phyloP scores from a whole-genome alignment of 2,888 invertebrate species.

The Polymixis flavicincta region DNA sequence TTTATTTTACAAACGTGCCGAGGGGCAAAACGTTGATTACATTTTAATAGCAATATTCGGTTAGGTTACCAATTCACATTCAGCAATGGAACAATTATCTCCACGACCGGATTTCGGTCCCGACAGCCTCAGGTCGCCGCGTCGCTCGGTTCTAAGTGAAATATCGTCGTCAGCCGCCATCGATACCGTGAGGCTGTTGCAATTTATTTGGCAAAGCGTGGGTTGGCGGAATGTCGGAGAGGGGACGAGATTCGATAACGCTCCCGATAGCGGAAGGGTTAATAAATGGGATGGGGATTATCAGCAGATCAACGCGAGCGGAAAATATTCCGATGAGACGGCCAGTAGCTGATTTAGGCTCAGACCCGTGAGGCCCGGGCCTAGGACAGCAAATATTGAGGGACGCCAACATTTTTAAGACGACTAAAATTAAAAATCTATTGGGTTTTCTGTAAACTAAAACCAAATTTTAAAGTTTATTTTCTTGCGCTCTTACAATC shows the following conservation, averaged over 20 bases:
- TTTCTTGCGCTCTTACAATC: too few relatives aligned
- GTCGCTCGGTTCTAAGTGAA: slow-evolving; percentile 12
- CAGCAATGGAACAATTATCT: slow-evolving; percentile 27
- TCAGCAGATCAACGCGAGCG: slow-evolving; percentile 62
- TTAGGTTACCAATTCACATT: not conserved
- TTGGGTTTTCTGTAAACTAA: too few relatives aligned
- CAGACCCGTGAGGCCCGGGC: too few relatives aligned
- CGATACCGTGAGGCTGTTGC: slow-evolving; percentile 15
- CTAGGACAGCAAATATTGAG: too few relatives aligned
- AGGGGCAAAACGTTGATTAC: slow-evolving; percentile 4
- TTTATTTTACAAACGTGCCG: not conserved
- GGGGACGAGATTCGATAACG: slow-evolving; percentile 49
- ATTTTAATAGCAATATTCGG: slow-evolving; percentile 6
- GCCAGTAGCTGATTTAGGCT: too few relatives aligned
- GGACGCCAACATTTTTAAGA: too few relatives aligned
- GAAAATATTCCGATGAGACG: slow-evolving; percentile 44
- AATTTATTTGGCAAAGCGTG: slow-evolving; percentile 31
- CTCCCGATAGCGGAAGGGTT: slow-evolving; percentile 26
- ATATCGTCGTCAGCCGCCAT: slow-evolving; percentile 20
- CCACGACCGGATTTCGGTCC: slow-evolving; percentile 4
- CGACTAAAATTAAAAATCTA: too few relatives aligned
- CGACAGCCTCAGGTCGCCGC: not conserved
- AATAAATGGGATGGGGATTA: slow-evolving; percentile 60
- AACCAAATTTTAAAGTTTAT: too few relatives aligned
- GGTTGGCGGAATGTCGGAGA: not conserved